Evolutionary conservation across 2,113 vertebrate species (phyloP).

Genomic region (Eurypyga helias): DNA sequence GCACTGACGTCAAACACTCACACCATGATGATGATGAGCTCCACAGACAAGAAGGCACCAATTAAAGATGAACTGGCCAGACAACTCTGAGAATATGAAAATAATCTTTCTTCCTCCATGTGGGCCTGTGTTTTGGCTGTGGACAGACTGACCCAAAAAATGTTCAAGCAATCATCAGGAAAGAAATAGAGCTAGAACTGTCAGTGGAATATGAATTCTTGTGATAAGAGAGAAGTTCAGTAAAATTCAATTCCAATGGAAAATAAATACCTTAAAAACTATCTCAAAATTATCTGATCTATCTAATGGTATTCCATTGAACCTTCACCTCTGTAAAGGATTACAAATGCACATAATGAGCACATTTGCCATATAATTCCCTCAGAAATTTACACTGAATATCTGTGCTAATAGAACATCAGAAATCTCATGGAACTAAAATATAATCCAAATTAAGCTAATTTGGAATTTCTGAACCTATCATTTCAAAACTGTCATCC

Average conservation of each 20-base stretch:
- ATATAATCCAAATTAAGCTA: not conserved
- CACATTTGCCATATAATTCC: not conserved
- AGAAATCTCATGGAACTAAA: not conserved
- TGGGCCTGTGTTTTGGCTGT: too few relatives aligned
- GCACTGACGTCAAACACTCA: too few relatives aligned
- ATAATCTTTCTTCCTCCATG: too few relatives aligned
- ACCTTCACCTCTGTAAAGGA: not conserved
- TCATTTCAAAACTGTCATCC: not conserved
- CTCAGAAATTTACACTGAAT: not conserved
- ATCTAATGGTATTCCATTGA: not conserved
- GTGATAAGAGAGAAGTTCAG: not conserved
- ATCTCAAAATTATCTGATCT: not conserved
- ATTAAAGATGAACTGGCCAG: too few relatives aligned
- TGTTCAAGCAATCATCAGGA: not conserved
- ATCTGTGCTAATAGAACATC: not conserved
- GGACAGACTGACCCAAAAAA: too few relatives aligned
- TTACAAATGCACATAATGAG: not conserved
- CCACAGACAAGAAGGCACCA: too few relatives aligned
- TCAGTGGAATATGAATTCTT: not conserved
- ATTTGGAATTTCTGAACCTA: not conserved
- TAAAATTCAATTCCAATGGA: not conserved
- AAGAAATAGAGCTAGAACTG: not conserved
- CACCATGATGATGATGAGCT: too few relatives aligned
- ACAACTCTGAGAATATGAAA: too few relatives aligned
- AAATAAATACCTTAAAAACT: not conserved